These are phyloP conservation scores for Nyctereutes procyonoides DNA, from an alignment of 2,113 vertebrate genomes.

Conservation along the genomic window DNA sequence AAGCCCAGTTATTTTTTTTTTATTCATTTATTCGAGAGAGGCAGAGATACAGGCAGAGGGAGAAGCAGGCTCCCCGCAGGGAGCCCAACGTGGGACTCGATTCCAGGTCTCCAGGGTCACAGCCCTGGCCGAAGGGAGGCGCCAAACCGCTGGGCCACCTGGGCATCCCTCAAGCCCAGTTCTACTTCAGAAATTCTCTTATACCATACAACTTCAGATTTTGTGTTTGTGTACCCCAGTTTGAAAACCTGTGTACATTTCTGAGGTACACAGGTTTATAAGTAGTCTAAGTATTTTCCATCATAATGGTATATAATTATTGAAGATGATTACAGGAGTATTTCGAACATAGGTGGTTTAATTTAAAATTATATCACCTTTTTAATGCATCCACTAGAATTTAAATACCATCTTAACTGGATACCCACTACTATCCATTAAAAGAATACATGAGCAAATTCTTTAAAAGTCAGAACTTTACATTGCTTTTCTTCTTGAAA, in stretches of 20 bases:
- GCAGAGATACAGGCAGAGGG: no score
- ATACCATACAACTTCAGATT: not conserved
- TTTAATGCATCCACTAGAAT: not conserved
- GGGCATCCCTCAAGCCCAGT: not conserved
- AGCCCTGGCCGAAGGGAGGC: no score
- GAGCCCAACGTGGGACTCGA: no score
- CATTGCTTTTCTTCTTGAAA: not conserved
- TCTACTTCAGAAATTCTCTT: not conserved
- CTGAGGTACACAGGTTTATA: not conserved
- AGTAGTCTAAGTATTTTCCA: not conserved
- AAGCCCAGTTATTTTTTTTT: not conserved
- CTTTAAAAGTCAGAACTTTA: slow-evolving; percentile 42
- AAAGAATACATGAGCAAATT: not conserved
- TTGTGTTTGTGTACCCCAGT: not conserved
- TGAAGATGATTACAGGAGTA: not conserved
- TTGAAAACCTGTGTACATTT: not conserved
- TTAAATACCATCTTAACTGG: not conserved
- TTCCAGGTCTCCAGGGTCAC: no score
- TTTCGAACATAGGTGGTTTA: slow-evolving; percentile 3
- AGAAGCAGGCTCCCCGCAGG: no score
- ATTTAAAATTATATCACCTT: slow-evolving; percentile 27
- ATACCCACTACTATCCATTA: not conserved
- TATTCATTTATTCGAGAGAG: no score
- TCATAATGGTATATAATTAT: not conserved
- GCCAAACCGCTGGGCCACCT: no score